Conservation (phyloP, 2,888 invertebrate species). For the Rhopalosiphum nymphaeae region DNA sequence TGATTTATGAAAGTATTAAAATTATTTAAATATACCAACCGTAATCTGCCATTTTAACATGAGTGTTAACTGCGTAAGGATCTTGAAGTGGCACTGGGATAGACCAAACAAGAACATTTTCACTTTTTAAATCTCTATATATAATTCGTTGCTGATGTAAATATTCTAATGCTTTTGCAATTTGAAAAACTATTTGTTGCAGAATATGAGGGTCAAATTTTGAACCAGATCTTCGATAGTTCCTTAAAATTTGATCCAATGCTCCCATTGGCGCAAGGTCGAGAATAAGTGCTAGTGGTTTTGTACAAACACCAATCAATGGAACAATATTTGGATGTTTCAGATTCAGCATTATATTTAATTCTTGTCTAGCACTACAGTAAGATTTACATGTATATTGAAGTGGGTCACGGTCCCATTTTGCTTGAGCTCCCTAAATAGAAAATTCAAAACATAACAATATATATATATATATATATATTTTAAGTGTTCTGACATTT, state of each 20-base stretch:
- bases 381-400: conserved; percentile 96
- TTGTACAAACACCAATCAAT: conserved; percentile 77
- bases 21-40: conserved; percentile 72
- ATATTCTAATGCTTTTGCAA: conserved; percentile 94
- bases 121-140: conserved; percentile 93
- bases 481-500: neutral
- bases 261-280: conserved; percentile 94
- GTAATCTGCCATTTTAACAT: conserved; percentile 97
- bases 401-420: conserved; percentile 93
- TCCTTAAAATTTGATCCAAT: conserved; percentile 84
- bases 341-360: conserved; percentile 86
- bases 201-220: conserved; percentile 85
- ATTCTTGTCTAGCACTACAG: conserved; percentile 94
- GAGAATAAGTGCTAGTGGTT: conserved; percentile 82
- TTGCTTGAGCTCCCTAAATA: conserved; percentile 80
- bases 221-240: conserved; percentile 87
- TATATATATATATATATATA: neutral
- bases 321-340: conserved; percentile 94
- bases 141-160: conserved; percentile 93
- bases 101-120: conserved; percentile 98
- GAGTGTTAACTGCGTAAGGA: conserved; percentile 79
- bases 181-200: conserved; percentile 84
- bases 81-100: conserved; percentile 85
- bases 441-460: neutral
- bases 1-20: conserved; percentile 8